These are phyloP conservation scores for Zaprionus camerounensis DNA, from an alignment of 1,140 invertebrate genomes.

Conservation along the genomic window DNA sequence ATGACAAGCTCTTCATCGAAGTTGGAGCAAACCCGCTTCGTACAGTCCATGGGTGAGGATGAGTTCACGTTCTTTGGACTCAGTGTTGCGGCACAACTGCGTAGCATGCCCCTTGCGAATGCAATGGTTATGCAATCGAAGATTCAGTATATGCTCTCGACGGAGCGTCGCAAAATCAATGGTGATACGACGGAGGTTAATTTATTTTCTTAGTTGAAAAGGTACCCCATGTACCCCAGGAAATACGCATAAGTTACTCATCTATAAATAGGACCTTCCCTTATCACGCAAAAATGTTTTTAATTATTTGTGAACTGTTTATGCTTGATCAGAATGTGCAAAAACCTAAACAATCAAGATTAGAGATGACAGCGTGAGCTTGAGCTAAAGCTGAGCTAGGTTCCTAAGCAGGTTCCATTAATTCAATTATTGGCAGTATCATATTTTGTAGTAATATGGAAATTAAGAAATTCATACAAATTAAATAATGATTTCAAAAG, in stretches of 20 bases:
- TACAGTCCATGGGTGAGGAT: conserved; percentile 43
- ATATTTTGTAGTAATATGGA: too few species aligned
- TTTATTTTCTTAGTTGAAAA: conserved; percentile 38
- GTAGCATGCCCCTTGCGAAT: conserved; percentile 62
- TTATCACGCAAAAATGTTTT: not conserved
- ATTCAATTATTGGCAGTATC: too few species aligned
- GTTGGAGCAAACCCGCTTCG: not conserved
- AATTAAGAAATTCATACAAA: too few species aligned
- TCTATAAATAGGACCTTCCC: not conserved
- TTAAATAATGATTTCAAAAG: too few species aligned
- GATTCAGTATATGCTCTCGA: conserved; percentile 62
- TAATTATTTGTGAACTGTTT: not conserved
- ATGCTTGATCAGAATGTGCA: not conserved
- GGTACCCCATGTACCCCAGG: not conserved
- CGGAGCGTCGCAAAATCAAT: conserved; percentile 57
- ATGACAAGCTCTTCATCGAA: not conserved
- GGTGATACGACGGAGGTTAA: conserved; percentile 45
- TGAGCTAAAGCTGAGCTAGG: not conserved
- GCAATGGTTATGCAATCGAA: conserved; percentile 70
- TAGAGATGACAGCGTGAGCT: not conserved
- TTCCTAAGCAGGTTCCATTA: too few species aligned
- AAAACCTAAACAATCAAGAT: not conserved
- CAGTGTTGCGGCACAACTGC: conserved; percentile 63
- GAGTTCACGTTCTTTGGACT: conserved; percentile 69
- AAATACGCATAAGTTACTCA: not conserved